Evolutionary conservation across 2,888 invertebrate species (phyloP).

Genomic region (Lithophane leautieri): DNA sequence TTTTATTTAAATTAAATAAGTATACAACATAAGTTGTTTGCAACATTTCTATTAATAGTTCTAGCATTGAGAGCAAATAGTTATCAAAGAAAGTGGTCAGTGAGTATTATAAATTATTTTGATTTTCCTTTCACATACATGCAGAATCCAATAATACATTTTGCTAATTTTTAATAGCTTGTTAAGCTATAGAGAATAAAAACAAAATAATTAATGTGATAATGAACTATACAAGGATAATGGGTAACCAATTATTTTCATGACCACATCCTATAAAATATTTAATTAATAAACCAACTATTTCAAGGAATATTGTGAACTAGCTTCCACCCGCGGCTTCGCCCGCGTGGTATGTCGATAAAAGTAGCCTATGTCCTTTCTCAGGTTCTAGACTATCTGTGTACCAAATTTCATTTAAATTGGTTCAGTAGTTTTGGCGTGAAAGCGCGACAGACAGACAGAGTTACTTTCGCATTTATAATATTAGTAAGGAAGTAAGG

Average conservation of each 20-base stretch:
- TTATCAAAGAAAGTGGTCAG: conserved; percentile 8
- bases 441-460: no score
- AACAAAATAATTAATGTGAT: neutral
- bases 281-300: neutral
- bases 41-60: neutral
- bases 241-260: neutral
- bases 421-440: no score
- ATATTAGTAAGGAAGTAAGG: no score
- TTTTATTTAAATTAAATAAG: neutral
- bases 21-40: neutral
- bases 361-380: no score
- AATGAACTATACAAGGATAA: conserved; percentile 6
- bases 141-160: neutral
- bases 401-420: no score
- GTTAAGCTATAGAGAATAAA: neutral
- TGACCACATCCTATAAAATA: neutral
- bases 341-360: no score
- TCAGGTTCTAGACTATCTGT: no score
- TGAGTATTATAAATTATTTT: neutral
- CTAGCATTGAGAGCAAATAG: neutral
- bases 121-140: conserved; percentile 45
- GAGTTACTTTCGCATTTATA: no score
- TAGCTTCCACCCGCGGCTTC: no score
- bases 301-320: neutral
- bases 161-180: conserved; percentile 3